Percentiles rank a stretch among this genome's conserved stretches.
Conservation (phyloP, 2,113 vertebrate species). For the Corvus cornix region DNA sequence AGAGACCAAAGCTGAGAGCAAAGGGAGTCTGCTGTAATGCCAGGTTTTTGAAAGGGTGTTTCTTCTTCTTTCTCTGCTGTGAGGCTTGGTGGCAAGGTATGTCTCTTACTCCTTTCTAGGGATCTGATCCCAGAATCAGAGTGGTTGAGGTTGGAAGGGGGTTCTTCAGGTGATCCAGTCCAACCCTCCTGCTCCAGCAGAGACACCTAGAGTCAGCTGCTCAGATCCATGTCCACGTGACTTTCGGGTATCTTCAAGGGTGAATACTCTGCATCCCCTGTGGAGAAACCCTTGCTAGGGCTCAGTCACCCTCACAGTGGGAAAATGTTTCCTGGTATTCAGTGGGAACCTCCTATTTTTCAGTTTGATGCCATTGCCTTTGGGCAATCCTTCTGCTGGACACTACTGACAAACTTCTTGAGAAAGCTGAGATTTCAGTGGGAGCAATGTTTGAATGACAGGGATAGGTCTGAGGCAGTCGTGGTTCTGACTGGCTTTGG, state of each 20-base stretch:
- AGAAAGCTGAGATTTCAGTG: neutral
- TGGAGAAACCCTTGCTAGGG: neutral
- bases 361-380: neutral
- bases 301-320: neutral
- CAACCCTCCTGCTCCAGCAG: neutral
- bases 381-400: neutral
- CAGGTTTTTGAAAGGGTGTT: neutral
- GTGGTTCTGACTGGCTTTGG: neutral
- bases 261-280: neutral
- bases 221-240: neutral
- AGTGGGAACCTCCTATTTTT: neutral
- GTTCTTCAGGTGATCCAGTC: neutral
- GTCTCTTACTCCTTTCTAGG: neutral
- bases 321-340: neutral
- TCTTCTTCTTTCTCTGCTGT: neutral
- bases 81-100: neutral
- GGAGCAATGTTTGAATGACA: neutral
- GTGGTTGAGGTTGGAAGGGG: neutral
- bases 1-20: neutral
- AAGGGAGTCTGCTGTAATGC: neutral
- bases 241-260: neutral
- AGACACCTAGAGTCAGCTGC: neutral
- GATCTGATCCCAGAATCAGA: neutral
- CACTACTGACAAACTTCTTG: neutral
- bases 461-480: neutral